These are phyloP conservation scores for Cyprinella venusta DNA, from an alignment of 2,797 vertebrate species.

Conservation along the genomic window DNA sequence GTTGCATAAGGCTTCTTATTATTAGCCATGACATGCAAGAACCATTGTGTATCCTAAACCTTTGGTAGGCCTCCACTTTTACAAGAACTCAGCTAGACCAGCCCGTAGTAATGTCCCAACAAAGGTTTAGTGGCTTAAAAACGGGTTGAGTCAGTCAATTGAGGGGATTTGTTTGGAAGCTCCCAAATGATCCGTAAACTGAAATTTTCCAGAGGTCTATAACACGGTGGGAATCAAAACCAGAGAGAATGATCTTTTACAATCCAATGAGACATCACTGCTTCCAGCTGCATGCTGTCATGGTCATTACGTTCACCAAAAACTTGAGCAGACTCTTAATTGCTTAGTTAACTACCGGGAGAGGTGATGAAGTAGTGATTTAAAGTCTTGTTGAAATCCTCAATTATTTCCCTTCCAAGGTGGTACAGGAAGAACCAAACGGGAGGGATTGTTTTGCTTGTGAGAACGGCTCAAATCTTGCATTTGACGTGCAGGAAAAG, in stretches of 20 bases:
- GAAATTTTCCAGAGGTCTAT: constrained; percentile 63
- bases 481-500: constrained; percentile 49
- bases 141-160: constrained; percentile 60
- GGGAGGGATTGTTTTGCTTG: constrained; percentile 30
- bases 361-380: constrained; percentile 56
- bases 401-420: constrained; percentile 61
- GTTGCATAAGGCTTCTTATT: background rate
- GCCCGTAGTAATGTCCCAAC: constrained; percentile 60
- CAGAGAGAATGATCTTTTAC: constrained; percentile 60
- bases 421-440: constrained; percentile 47
- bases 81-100: constrained; percentile 27
- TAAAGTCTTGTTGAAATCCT: constrained; percentile 51
- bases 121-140: constrained; percentile 59
- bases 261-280: constrained; percentile 55
- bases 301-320: constrained; percentile 31
- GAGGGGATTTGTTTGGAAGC: constrained; percentile 61
- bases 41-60: background rate
- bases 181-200: constrained; percentile 64
- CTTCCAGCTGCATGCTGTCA: constrained; percentile 54
- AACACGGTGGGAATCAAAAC: constrained; percentile 54
- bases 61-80: constrained; percentile 28
- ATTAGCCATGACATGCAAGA: background rate
- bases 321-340: constrained; percentile 25
- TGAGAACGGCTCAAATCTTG: too few relatives aligned
- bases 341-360: constrained; percentile 36